A percentile compares a stretch with the other conserved stretches of the same genome.
Evolutionary conservation across 2,113 vertebrate genomes (phyloP).

Genomic region (Illadopsis cleaveri): DNA sequence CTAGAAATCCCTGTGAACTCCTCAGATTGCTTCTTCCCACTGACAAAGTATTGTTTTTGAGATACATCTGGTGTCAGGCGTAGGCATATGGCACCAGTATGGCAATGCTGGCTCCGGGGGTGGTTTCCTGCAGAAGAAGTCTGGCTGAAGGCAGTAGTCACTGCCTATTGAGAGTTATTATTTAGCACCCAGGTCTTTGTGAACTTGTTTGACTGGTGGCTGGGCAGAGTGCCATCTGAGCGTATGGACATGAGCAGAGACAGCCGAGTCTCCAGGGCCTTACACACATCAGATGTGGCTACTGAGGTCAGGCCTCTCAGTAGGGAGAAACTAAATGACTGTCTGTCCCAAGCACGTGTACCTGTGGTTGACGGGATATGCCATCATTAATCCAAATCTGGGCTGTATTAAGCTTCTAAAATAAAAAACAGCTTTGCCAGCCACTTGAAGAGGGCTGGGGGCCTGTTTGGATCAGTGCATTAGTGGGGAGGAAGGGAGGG

Average conservation of each 20-base stretch:
- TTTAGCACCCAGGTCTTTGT: constrained; percentile 54
- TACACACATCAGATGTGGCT: constrained; percentile 59
- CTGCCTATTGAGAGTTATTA: constrained; percentile 45
- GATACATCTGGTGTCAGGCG: constrained; percentile 64
- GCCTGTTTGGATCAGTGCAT: neutral
- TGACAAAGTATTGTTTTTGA: constrained; percentile 58
- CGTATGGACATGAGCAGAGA: neutral
- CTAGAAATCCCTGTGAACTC: constrained; percentile 63
- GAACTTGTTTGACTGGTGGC: constrained; percentile 49
- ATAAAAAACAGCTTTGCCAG: constrained; percentile 71
- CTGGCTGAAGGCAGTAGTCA: constrained; percentile 38
- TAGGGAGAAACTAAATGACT: constrained; percentile 57
- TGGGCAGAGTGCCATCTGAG: constrained; percentile 43
- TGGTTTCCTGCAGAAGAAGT: constrained; percentile 53
- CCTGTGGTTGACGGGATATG: constrained; percentile 70
- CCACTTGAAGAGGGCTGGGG: constrained; percentile 43
- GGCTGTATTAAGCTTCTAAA: constrained; percentile 68
- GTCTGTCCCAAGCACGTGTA: constrained; percentile 51
- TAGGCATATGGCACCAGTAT: constrained; percentile 73
- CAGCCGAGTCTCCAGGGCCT: constrained; percentile 28
- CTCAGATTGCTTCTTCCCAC: constrained; percentile 36
- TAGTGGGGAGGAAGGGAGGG: neutral
- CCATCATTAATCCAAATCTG: constrained; percentile 60
- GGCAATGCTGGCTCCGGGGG: constrained; percentile 34
- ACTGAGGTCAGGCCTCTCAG: constrained; percentile 33